A percentile compares a stretch with the other conserved stretches of the same genome.
These are phyloP conservation scores for Melospiza georgiana DNA, from an alignment of 2,113 vertebrate species.

Conservation along the genomic window DNA sequence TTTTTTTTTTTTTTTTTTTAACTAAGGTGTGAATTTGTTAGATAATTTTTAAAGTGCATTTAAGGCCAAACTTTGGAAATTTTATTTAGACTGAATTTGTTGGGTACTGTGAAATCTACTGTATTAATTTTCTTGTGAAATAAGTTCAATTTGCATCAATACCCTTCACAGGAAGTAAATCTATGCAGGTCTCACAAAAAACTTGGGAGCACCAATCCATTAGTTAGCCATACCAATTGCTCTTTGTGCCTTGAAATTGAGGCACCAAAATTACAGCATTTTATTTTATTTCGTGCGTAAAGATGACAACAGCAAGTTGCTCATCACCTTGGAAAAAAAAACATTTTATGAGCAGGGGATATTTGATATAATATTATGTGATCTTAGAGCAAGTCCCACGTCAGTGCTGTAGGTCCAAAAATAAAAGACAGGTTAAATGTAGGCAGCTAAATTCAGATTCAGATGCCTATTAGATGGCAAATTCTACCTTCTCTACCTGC, in stretches of 20 bases:
- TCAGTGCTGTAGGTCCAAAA: background rate
- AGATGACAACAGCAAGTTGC: background rate
- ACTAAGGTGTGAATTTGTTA: background rate
- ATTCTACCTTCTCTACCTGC: background rate
- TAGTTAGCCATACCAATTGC: background rate
- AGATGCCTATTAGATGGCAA: background rate
- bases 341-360: rapidly evolving
- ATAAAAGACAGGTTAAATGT: background rate
- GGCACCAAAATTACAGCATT: background rate
- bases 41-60: background rate
- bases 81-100: background rate
- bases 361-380: background rate
- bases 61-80: background rate
- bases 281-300: background rate
- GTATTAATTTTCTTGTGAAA: background rate
- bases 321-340: background rate
- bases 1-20: background rate
- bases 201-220: background rate
- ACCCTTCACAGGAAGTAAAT: background rate
- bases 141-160: background rate
- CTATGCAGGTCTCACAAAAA: background rate
- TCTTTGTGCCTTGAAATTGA: background rate
- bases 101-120: background rate
- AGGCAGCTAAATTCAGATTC: background rate
- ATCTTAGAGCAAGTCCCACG: background rate